Conservation (phyloP, 2,888 invertebrate species). For the Gastrophysa polygoni region DNA sequence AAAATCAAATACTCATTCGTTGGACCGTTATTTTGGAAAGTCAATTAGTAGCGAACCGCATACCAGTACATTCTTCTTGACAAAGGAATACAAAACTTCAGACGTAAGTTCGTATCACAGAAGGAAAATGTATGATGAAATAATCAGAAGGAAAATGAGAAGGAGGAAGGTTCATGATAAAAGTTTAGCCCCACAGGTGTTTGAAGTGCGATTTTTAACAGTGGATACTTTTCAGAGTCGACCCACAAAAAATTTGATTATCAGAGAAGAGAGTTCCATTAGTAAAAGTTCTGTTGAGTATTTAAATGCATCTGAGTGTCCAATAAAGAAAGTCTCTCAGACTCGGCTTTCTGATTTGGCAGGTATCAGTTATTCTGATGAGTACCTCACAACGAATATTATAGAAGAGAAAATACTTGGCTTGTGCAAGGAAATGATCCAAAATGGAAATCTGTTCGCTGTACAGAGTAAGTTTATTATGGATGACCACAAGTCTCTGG, state of each 20-base stretch:
- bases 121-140: conserved; percentile 42
- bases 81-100: conserved; percentile 39
- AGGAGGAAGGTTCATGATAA: conserved; percentile 24
- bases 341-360: no score
- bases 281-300: background rate
- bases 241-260: background rate
- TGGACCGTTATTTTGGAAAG: conserved; percentile 30
- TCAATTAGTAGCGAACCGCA: conserved; percentile 21
- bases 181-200: conserved; percentile 35
- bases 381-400: background rate
- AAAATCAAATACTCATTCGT: conserved; percentile 28
- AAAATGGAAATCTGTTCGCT: background rate
- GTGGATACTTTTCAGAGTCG: conserved; percentile 20
- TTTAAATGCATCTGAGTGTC: background rate
- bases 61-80: conserved; percentile 38
- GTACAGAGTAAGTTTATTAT: background rate
- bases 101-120: conserved; percentile 40
- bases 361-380: no score
- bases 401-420: background rate
- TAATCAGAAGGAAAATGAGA: conserved; percentile 37
- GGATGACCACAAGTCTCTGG: background rate
- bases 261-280: background rate
- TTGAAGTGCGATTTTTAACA: conserved; percentile 44
- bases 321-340: background rate
- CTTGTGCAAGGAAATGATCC: background rate